These are phyloP conservation scores for Acipenser transmontanus DNA, from an alignment of 2,797 vertebrate species.

Conservation along the genomic window DNA sequence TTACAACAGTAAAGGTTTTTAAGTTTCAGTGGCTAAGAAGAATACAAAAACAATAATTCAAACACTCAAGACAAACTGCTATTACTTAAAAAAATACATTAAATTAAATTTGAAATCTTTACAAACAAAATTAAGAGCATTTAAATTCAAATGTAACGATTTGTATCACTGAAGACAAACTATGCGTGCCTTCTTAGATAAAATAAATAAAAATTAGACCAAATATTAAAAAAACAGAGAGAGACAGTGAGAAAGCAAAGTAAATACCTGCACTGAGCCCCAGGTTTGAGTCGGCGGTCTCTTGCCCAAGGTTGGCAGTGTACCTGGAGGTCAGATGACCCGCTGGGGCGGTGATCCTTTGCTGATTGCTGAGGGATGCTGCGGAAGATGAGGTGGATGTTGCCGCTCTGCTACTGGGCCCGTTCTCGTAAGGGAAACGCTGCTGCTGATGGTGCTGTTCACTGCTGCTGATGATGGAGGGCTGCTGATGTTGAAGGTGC, in stretches of 20 bases:
- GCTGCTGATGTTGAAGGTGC: constrained; percentile 45
- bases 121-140: not conserved
- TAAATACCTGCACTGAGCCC: constrained; percentile 81
- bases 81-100: too few species aligned
- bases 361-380: constrained; percentile 42
- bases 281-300: constrained; percentile 62
- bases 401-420: constrained; percentile 66
- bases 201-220: not conserved
- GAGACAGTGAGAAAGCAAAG: not conserved
- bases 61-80: too few species aligned
- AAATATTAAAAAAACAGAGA: not conserved
- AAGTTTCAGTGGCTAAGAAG: too few species aligned
- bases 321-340: constrained; percentile 51
- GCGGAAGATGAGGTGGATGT: constrained; percentile 63
- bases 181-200: not conserved
- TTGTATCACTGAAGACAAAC: not conserved
- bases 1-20: too few species aligned
- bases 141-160: not conserved
- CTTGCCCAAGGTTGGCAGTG: constrained; percentile 41
- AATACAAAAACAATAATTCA: too few species aligned
- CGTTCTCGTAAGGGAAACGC: constrained; percentile 66
- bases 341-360: constrained; percentile 37
- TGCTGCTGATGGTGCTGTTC: constrained; percentile 48
- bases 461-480: constrained; percentile 49
- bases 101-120: too few species aligned